Conservation (phyloP, 1,140 invertebrate genomes). For the Leptinotarsa undecemlineata region DNA sequence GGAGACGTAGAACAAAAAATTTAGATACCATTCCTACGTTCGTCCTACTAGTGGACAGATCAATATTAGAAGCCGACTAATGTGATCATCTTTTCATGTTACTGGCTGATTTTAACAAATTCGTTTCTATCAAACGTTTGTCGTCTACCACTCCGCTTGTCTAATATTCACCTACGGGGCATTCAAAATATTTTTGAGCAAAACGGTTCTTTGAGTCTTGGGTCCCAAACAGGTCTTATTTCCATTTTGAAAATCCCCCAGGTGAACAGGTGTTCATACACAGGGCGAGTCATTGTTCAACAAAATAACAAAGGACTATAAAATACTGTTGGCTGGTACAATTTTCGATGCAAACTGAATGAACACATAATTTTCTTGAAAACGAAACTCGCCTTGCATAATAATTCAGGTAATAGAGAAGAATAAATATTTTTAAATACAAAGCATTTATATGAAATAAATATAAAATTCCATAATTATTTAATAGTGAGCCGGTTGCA, state of each 20-base stretch:
- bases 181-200: no score
- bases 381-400: neutral
- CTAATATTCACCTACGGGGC: no score
- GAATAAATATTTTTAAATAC: constrained; percentile 28
- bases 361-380: constrained; percentile 13
- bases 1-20: no score
- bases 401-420: constrained; percentile 25
- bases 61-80: no score
- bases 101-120: no score
- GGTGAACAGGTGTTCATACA: neutral
- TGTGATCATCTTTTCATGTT: no score
- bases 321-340: neutral
- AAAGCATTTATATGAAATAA: constrained; percentile 19
- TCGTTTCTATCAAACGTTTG: no score
- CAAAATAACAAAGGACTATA: neutral
- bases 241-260: constrained; percentile 9
- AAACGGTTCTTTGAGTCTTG: no score
- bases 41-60: no score
- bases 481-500: constrained; percentile 24
- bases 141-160: no score
- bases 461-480: constrained; percentile 26
- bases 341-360: constrained; percentile 20
- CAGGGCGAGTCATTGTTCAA: neutral
- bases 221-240: neutral
- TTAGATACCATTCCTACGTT: no score